A percentile compares a stretch with the other conserved stretches of the same genome.
phyloP scores from a whole-genome alignment of 2,797 vertebrate genomes.

The Austrolebias charrua region DNA sequence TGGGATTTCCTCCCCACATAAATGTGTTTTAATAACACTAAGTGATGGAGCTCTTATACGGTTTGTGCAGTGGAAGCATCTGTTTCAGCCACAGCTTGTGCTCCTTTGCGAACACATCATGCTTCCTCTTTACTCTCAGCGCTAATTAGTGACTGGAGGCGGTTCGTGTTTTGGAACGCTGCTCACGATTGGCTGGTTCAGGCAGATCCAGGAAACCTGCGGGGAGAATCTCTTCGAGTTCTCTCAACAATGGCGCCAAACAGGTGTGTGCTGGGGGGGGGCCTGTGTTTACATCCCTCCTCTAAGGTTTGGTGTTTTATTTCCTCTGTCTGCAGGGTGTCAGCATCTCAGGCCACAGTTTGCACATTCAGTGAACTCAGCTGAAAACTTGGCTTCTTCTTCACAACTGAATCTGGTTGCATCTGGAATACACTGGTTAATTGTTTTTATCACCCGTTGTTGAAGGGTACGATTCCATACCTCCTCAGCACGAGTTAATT shows the following conservation, averaged over 20 bases:
- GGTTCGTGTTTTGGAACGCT: conserved; percentile 49
- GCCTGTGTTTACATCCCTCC: conserved; percentile 4
- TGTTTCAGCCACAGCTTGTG: conserved; percentile 67
- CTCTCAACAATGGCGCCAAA: conserved; percentile 48
- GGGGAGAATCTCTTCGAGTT: conserved; percentile 48
- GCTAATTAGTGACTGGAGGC: conserved; percentile 74
- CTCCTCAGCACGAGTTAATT: no score
- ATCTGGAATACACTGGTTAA: not conserved
- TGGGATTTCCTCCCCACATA: conserved; percentile 33
- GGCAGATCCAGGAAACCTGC: conserved; percentile 45
- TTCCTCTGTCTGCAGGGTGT: conserved; percentile 5
- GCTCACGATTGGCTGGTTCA: conserved; percentile 37
- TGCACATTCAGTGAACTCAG: conserved; percentile 28
- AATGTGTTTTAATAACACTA: conserved; percentile 55
- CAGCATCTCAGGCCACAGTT: conserved; percentile 22
- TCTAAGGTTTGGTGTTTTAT: conserved; percentile 21
- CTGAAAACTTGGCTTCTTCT: conserved; percentile 38
- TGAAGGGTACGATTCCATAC: no score
- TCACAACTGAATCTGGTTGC: conserved; percentile 52
- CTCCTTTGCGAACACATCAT: conserved; percentile 51
- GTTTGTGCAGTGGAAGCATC: conserved; percentile 63
- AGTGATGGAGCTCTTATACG: conserved; percentile 62
- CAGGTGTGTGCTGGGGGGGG: conserved; percentile 35
- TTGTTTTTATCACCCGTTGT: no score
- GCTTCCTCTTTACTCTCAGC: conserved; percentile 46